Conservation (phyloP, 2,797 vertebrate genomes). For the Hydrocynus forskahlii region DNA sequence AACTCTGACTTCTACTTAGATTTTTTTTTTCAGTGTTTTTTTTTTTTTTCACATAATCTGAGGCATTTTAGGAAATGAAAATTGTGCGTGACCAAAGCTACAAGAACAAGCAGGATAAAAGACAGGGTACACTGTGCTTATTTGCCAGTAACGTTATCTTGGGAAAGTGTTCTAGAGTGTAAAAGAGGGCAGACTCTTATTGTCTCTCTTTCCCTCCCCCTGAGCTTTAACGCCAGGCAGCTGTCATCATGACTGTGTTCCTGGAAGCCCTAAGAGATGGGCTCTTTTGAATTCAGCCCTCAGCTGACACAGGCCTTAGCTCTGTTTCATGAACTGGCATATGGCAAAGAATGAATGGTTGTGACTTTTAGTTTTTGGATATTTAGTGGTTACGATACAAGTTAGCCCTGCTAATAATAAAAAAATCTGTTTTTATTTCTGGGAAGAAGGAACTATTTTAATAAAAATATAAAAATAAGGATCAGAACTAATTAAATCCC, state of each 20-base stretch:
- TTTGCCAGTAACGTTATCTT: constrained; percentile 19
- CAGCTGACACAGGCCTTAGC: background rate
- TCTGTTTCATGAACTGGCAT: constrained; percentile 27
- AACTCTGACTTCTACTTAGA: too few species aligned
- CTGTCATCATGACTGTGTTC: constrained; percentile 35
- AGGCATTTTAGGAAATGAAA: background rate
- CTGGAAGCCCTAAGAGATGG: background rate
- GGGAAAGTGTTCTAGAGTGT: constrained; percentile 3
- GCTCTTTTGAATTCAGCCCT: constrained; percentile 12
- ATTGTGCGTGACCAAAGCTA: background rate
- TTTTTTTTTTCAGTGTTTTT: too few species aligned
- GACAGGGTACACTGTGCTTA: background rate
- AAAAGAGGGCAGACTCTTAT: constrained; percentile 4
- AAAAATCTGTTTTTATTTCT: background rate
- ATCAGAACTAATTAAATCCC: too few species aligned
- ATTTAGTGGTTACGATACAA: background rate
- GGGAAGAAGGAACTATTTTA: background rate
- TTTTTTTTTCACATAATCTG: background rate
- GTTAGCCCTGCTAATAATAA: background rate
- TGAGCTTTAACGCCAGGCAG: constrained; percentile 37
- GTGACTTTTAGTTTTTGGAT: background rate
- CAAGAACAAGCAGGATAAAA: background rate
- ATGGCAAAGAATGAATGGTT: background rate
- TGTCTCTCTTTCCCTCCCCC: constrained; percentile 35
- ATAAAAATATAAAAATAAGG: too few species aligned